These are phyloP conservation scores for Oenanthe oenanthe DNA, from an alignment of 2,113 vertebrate genomes.

Conservation along the genomic window DNA sequence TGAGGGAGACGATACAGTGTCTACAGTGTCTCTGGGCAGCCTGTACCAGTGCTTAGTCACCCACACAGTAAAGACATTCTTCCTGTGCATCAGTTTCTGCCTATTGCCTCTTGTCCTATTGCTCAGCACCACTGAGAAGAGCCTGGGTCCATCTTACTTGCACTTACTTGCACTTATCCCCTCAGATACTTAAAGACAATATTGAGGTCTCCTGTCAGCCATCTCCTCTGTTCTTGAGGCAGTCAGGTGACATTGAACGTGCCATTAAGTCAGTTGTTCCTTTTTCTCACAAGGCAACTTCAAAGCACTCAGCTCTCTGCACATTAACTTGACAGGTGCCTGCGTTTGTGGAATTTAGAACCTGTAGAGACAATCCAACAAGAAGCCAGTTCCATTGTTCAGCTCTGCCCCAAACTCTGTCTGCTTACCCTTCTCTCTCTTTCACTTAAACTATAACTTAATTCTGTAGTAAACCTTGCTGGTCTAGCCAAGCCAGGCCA, in stretches of 20 bases:
- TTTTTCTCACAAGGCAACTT: background rate
- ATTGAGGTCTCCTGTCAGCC: background rate
- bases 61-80: background rate
- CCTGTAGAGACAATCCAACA: background rate
- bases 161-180: background rate
- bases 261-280: background rate
- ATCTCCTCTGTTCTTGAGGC: fast-evolving
- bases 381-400: background rate
- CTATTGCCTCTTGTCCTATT: background rate
- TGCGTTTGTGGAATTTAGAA: background rate
- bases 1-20: too few species aligned
- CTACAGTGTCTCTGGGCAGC: background rate
- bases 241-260: background rate
- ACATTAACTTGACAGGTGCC: background rate
- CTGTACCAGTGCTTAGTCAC: background rate
- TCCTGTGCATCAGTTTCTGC: background rate
- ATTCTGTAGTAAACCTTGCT: background rate
- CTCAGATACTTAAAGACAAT: background rate
- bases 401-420: background rate
- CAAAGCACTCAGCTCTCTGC: background rate
- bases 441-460: background rate
- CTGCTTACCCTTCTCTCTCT: background rate
- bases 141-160: background rate
- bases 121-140: background rate
- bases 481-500: background rate